Conservation (phyloP, 30 jellyfish, hydroid and myxozoan genomes). For the Hydra vulgaris region DNA sequence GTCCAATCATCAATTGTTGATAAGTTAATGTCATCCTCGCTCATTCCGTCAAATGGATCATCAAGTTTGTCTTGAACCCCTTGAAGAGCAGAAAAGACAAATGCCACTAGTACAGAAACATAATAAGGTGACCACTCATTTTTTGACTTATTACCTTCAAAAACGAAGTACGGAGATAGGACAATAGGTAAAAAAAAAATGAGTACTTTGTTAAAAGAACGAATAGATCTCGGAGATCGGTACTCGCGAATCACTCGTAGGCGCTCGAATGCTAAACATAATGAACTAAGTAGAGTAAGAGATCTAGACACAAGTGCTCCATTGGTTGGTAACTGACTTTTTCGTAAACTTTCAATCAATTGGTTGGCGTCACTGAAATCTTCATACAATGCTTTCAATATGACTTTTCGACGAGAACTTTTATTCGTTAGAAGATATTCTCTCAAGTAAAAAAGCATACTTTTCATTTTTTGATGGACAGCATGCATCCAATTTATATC, state of each 20-base stretch:
- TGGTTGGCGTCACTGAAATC: constrained; percentile 96
- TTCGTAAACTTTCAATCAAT: constrained; percentile 59
- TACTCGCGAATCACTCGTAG: constrained; percentile 97
- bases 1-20: constrained; percentile 97
- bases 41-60: constrained; percentile 99
- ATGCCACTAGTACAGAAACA: constrained; percentile 80
- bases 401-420: constrained; percentile 42
- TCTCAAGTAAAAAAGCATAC: constrained; percentile 76
- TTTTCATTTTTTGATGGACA: constrained; percentile 64
- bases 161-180: constrained; percentile 86
- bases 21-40: constrained; percentile 92
- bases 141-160: constrained; percentile 36
- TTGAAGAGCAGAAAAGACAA: constrained; percentile 90
- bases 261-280: constrained; percentile 85
- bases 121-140: constrained; percentile 86
- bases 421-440: constrained; percentile 86
- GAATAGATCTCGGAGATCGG: constrained; percentile 96
- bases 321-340: constrained; percentile 38
- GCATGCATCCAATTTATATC: constrained; percentile 73
- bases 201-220: constrained; percentile 92
- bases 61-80: constrained; percentile 99
- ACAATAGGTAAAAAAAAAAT: constrained; percentile 80
- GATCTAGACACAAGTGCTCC: constrained; percentile 70
- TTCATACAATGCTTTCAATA: constrained; percentile 69
- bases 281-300: constrained; percentile 45